Evolutionary conservation across 2,797 vertebrate genomes (phyloP), one percentile per base, ranked within the genome.

Genomic region (Aeoliscus strigatus): DNA sequence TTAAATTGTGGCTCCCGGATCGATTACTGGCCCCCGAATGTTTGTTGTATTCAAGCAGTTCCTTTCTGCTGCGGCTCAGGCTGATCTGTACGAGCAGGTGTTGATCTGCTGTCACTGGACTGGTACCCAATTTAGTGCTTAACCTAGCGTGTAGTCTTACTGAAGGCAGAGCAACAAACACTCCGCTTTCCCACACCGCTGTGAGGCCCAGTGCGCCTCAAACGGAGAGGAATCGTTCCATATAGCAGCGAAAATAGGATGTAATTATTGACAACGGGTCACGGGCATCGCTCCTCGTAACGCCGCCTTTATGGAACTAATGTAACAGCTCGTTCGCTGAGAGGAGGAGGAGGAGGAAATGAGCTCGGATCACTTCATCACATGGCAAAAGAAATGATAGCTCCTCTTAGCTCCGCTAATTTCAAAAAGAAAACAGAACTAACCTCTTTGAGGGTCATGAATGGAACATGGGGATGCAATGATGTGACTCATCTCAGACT

Each of bases 81-180:
- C 25, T 86, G 88, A 90, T 82, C 36, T 41, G 51, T 47, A 31
- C 33, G 44, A 86, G 83, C 88, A 91, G 88, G 84, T 90, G 88
- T 58, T 66, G 51, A 39, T 61, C 68, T 49, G 78, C 74, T 41
- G 71, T 74, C 74, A 55, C 81, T 64, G 68, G 73, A 76, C 81
- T 48, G 56, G 74, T 75, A 76, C 87, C 83, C 73, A 61, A 83
- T 86, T 85, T 87, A 87, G 87, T 75, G 52, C 79, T 52, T 70
- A 78, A 75, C 74, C 65, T 65, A 72, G 50, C 64, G 79, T 70
- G 71, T 80, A 71, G 75, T 75, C 73, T 80, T 81, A 74, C 77
- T 49, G 62, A 72, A 64, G 70, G 73, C 71, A 78, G 48, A 66
- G 54, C 70, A 72, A 73, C 73, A 73, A 60, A 52, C 41, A 37